Base-by-base conservation (phyloP, 2,797 vertebrate genomes). In the Manis javanica region DNA sequence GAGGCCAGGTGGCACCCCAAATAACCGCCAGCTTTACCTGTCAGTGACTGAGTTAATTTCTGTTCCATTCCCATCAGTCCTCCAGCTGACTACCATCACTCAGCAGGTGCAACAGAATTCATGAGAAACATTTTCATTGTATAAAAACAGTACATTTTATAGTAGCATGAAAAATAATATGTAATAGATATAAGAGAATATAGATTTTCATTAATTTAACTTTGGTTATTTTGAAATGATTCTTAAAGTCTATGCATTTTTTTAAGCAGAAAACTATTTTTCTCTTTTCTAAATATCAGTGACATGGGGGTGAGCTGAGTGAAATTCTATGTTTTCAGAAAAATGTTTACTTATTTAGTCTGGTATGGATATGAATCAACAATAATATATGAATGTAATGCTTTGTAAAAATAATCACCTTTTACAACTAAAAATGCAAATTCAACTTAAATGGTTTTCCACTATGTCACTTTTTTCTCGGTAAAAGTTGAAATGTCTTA, bases 201-300 rank as follows among this genome's bases (percentile, higher is more conserved):
- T 51, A 31, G 11, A 66, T 5, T 88, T 90, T 77, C 31, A 51
- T 87, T 75, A n/a, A 72, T 63, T 82, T 68, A 46, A 51, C 0
- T 64, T 78, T 42, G 6, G 15, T 77, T 78, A 82, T 75, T 93
- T 96, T 90, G 16, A 69, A 55, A n/a, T 16, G 15, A 55, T 61
- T 79, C 24, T 82, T 69, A n/a, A 68, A 86, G 19, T 16, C 46
- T 82, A 31, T 95, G 42, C 19, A 57, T 92, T 86, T 92, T 86
- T 26, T 83, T 71, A 86, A 87, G n/a, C 21, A 71, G 42, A 77
- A 68, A 57, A 55, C 75, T 92, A 19, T n/a, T 11, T 46, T 79
- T 42, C 59, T 72, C 5, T 75, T 90, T 86, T 66, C 12, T 63
- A 37, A 90, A 55, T 82, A 69, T 82, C 31, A 92, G 10, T 81